These are phyloP conservation scores for Struthio camelus DNA, from an alignment of 2,113 vertebrate genomes.

Conservation along the genomic window DNA sequence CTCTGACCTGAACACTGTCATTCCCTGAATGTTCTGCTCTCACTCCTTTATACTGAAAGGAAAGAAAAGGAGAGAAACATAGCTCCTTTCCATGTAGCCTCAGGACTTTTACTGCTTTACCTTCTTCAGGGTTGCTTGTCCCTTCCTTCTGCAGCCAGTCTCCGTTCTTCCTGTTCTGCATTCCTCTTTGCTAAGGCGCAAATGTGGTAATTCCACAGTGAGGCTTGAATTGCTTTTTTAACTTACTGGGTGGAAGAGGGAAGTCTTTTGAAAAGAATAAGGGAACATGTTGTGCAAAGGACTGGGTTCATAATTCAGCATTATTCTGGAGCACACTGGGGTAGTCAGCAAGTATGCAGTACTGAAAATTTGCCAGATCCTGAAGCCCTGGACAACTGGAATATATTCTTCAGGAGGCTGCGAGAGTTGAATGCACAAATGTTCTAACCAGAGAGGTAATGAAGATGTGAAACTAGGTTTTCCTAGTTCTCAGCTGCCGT, in stretches of 20 bases:
- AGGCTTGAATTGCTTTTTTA: background rate
- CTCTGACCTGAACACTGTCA: background rate
- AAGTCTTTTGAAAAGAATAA: background rate
- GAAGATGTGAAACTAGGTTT: background rate
- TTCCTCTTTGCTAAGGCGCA: background rate
- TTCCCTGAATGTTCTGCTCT: background rate
- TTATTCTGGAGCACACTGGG: slow-evolving; percentile 27
- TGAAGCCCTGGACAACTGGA: slow-evolving; percentile 37
- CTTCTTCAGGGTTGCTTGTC: background rate
- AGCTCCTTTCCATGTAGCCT: background rate
- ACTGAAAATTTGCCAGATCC: slow-evolving; percentile 40
- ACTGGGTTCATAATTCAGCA: slow-evolving; percentile 24
- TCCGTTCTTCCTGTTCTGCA: background rate
- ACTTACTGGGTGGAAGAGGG: slow-evolving; percentile 28
- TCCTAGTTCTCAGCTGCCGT: background rate
- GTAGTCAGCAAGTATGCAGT: slow-evolving; percentile 15
- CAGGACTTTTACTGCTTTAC: background rate
- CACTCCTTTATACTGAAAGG: background rate
- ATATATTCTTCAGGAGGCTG: slow-evolving; percentile 28
- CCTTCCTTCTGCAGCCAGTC: background rate
- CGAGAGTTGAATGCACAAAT: background rate
- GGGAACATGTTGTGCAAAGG: background rate
- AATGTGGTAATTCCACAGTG: background rate
- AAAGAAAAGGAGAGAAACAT: background rate
- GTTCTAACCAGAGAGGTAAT: background rate